Percentiles rank a stretch among this genome's conserved stretches.
Evolutionary conservation across 1,140 invertebrate genomes (phyloP).

Genomic region (Drosophila lini): DNA sequence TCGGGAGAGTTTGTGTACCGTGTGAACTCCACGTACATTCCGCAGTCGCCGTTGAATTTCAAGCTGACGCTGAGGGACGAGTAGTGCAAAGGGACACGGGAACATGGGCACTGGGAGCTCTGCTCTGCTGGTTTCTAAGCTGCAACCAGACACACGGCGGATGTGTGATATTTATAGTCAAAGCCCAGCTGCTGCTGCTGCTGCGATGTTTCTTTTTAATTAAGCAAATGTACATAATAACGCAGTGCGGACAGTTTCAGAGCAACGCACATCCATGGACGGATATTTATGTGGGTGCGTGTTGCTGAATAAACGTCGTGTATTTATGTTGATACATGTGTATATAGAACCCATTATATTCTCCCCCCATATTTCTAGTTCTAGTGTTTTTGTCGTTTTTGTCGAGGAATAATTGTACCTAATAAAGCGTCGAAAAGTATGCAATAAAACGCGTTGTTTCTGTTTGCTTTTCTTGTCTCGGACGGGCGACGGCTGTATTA

Average conservation of each 20-base stretch:
- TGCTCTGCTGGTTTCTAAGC: slow-evolving; percentile 11
- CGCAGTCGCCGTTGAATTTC: slow-evolving; percentile 89
- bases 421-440: slow-evolving; percentile 71
- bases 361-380: slow-evolving; percentile 20
- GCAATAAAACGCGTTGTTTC: slow-evolving; percentile 37
- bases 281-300: slow-evolving; percentile 24
- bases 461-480: slow-evolving; percentile 23
- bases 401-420: slow-evolving; percentile 43
- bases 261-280: slow-evolving; percentile 11
- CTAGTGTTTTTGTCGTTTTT: slow-evolving; percentile 7
- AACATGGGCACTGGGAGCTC: neutral
- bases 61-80: slow-evolving; percentile 84
- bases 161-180: slow-evolving; percentile 74
- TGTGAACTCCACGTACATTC: slow-evolving; percentile 90
- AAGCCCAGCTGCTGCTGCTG: slow-evolving; percentile 34
- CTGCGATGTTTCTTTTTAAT: slow-evolving; percentile 55
- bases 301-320: slow-evolving; percentile 38
- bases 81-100: slow-evolving; percentile 6
- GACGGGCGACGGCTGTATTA: slow-evolving; percentile 1
- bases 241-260: slow-evolving; percentile 9
- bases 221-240: slow-evolving; percentile 71
- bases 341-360: slow-evolving; percentile 36
- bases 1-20: slow-evolving; percentile 88
- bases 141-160: slow-evolving; percentile 52
- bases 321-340: slow-evolving; percentile 31